A percentile compares a stretch with the other conserved stretches of the same genome.
phyloP scores from a whole-genome alignment of 2,888 invertebrate genomes.

The Cotesia congregata region DNA sequence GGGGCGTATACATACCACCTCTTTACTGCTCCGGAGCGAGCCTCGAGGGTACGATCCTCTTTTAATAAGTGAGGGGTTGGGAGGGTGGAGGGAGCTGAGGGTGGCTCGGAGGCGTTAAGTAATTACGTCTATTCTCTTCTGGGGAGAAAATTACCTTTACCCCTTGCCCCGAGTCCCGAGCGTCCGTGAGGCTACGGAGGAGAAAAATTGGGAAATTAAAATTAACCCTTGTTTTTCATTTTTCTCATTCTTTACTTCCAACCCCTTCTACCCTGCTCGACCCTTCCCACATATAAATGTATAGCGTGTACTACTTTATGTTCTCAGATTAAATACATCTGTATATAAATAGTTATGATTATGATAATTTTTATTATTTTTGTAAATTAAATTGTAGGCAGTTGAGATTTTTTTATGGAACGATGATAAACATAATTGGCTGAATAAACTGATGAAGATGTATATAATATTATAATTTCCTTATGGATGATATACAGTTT shows the following conservation, averaged over 20 bases:
- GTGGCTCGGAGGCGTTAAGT: conserved; percentile 68
- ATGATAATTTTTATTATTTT: too few relatives aligned
- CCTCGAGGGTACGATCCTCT: conserved; percentile 66
- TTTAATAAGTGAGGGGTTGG: conserved; percentile 63
- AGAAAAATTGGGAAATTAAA: conserved; percentile 70
- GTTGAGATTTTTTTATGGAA: too few relatives aligned
- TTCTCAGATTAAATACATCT: too few relatives aligned
- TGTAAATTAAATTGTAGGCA: too few relatives aligned
- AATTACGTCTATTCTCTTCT: conserved; percentile 70
- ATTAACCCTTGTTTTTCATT: conserved; percentile 60
- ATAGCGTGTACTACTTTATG: not conserved
- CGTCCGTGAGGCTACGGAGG: conserved; percentile 49
- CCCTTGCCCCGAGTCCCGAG: conserved; percentile 48
- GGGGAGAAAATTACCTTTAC: conserved; percentile 66
- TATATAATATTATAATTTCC: too few relatives aligned
- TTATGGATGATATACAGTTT: not conserved
- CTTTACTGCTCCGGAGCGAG: conserved; percentile 53
- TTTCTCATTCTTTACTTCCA: conserved; percentile 19
- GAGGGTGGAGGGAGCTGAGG: conserved; percentile 32
- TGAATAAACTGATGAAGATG: too few relatives aligned
- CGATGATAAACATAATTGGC: too few relatives aligned
- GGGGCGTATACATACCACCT: conserved; percentile 50
- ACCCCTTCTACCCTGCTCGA: not conserved
- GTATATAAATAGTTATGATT: too few relatives aligned
- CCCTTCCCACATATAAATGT: not conserved